Evolutionary conservation across 2,113 vertebrate species (phyloP).

Genomic region (Thomomys bottae): DNA sequence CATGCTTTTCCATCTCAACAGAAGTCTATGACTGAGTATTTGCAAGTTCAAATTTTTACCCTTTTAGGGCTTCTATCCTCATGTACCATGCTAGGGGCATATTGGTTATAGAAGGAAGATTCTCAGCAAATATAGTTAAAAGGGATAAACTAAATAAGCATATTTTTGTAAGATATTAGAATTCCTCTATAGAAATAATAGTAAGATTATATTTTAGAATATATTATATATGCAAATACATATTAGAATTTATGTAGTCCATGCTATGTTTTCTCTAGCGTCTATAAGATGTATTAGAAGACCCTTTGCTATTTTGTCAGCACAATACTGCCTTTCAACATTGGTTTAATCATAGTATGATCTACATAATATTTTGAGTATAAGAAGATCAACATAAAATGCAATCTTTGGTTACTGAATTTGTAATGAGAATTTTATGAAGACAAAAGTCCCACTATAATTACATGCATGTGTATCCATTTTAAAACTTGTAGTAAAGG

Average conservation of each 20-base stretch:
- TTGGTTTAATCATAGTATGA: not conserved
- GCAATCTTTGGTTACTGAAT: not conserved
- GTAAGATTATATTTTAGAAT: not conserved
- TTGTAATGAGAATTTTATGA: slow-evolving; percentile 17
- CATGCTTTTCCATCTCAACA: not conserved
- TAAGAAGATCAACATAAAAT: not conserved
- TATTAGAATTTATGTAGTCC: not conserved
- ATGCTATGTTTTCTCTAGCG: not conserved
- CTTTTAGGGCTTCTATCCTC: not conserved
- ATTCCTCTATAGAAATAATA: not conserved
- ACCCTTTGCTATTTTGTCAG: not conserved
- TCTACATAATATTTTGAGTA: not conserved
- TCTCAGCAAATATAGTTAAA: not conserved
- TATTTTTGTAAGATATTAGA: not conserved
- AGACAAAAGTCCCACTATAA: not conserved
- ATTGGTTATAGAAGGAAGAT: not conserved
- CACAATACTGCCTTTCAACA: not conserved
- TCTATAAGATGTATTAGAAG: not conserved
- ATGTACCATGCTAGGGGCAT: fast-evolving
- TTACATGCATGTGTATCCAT: not conserved
- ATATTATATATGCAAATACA: too few relatives aligned
- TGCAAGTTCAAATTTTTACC: not conserved
- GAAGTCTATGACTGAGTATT: not conserved
- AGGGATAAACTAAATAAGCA: not conserved
- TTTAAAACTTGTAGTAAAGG: not conserved